Conservation (phyloP, 1,140 invertebrate genomes). For the Formica selysi region DNA sequence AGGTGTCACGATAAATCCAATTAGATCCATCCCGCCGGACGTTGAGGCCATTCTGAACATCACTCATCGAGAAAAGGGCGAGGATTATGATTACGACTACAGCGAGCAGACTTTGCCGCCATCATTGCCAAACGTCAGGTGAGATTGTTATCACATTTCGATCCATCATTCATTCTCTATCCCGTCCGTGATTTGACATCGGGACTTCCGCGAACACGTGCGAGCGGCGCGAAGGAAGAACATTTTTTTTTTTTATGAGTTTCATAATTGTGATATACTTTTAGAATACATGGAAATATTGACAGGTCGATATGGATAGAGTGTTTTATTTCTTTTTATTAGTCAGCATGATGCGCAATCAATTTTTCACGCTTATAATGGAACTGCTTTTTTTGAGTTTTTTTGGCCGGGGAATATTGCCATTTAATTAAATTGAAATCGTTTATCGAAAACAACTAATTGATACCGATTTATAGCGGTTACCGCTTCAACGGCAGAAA, state of each 20-base stretch:
- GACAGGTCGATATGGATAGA: conserved; percentile 39
- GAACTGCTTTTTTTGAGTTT: conserved; percentile 44
- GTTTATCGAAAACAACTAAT: conserved; percentile 61
- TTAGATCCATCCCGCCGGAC: conserved; percentile 82
- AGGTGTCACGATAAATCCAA: conserved; percentile 80
- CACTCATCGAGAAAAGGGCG: conserved; percentile 82
- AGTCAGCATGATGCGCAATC: conserved; percentile 44
- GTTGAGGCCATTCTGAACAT: conserved; percentile 85
- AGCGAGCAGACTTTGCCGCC: conserved; percentile 90
- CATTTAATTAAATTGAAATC: conserved; percentile 55
- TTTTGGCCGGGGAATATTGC: conserved; percentile 28
- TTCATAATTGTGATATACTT: conserved; percentile 39
- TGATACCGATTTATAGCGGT: conserved; percentile 55
- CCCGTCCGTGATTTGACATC: conserved; percentile 10
- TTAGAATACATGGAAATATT: conserved; percentile 30
- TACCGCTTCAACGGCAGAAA: conserved; percentile 44
- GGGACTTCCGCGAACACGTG: not conserved
- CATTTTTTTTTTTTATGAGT: conserved; percentile 17
- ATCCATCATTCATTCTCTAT: conserved; percentile 33
- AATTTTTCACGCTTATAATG: conserved; percentile 61
- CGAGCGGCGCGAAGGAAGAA: not conserved
- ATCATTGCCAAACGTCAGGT: conserved; percentile 91
- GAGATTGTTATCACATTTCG: conserved; percentile 66
- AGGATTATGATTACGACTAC: conserved; percentile 89
- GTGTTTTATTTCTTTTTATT: conserved; percentile 60